phyloP scores from a whole-genome alignment of 2,888 invertebrate species.

The Polyommatus icarus region DNA sequence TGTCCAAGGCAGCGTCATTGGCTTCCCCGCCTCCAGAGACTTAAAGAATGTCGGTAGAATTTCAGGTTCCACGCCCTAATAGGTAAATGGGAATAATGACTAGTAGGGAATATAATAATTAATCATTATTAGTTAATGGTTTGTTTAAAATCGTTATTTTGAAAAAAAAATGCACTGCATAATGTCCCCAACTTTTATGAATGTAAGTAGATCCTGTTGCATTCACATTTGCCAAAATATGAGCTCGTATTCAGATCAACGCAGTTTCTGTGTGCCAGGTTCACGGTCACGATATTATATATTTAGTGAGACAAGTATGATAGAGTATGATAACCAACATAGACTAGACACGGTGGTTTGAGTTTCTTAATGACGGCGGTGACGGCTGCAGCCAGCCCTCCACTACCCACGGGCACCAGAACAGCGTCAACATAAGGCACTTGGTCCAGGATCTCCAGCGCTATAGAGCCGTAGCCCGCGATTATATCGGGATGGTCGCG shows the following conservation, averaged over 20 bases:
- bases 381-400: constrained; percentile 92
- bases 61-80: constrained; percentile 93
- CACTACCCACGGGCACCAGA: constrained; percentile 94
- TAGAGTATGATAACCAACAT: constrained; percentile 81
- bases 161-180: no score
- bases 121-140: no score
- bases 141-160: no score
- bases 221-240: neutral
- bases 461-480: constrained; percentile 95
- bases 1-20: constrained; percentile 80
- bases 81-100: constrained; percentile 38
- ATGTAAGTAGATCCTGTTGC: no score
- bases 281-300: neutral
- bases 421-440: constrained; percentile 92
- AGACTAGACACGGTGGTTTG: constrained; percentile 89
- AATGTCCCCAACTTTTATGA: no score
- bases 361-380: constrained; percentile 91
- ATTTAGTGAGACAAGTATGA: neutral
- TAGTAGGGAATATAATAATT: neutral
- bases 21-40: constrained; percentile 85
- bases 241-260: neutral
- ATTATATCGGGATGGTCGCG: constrained; percentile 96
- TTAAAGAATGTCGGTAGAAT: constrained; percentile 90
- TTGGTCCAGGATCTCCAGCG: constrained; percentile 94
- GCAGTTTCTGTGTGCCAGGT: neutral